These are phyloP conservation scores for Girardinichthys multiradiatus DNA, from an alignment of 2,113 vertebrate species.

Conservation along the genomic window DNA sequence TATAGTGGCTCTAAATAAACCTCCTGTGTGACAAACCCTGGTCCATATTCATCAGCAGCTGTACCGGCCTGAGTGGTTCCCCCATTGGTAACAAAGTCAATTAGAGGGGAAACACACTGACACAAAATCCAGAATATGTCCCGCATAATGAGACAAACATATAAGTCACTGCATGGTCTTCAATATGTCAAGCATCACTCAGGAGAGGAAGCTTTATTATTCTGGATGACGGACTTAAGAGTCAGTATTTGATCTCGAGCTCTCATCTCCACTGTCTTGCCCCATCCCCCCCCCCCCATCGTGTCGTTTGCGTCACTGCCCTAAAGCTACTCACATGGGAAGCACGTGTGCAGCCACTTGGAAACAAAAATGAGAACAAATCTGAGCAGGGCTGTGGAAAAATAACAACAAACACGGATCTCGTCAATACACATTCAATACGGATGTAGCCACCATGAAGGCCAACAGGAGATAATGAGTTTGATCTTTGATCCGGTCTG, in stretches of 20 bases:
- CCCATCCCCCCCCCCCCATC: neutral
- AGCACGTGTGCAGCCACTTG: slow-evolving; percentile 63
- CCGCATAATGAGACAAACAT: slow-evolving; percentile 28
- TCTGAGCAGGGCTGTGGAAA: slow-evolving; percentile 56
- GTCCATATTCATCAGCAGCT: slow-evolving; percentile 54
- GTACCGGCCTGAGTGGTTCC: slow-evolving; percentile 44
- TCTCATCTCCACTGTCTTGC: slow-evolving; percentile 24
- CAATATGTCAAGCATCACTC: slow-evolving; percentile 20
- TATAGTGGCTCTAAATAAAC: slow-evolving; percentile 16
- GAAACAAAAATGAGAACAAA: slow-evolving; percentile 71
- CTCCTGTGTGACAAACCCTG: slow-evolving; percentile 36
- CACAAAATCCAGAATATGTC: slow-evolving; percentile 45
- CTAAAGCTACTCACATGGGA: slow-evolving; percentile 73
- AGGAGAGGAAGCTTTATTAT: slow-evolving; percentile 26
- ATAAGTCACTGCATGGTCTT: slow-evolving; percentile 7
- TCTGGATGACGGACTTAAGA: slow-evolving; percentile 33
- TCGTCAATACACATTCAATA: slow-evolving; percentile 54
- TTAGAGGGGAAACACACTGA: slow-evolving; percentile 55
- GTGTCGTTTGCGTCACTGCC: slow-evolving; percentile 62
- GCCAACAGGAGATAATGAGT: slow-evolving; percentile 47
- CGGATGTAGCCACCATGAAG: slow-evolving; percentile 35
- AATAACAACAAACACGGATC: slow-evolving; percentile 42
- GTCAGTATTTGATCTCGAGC: slow-evolving; percentile 26
- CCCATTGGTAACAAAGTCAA: slow-evolving; percentile 48
- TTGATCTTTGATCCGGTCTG: slow-evolving; percentile 33